These are phyloP conservation scores for Sthenelais limicola DNA, from an alignment of 2,888 invertebrate genomes.

Conservation along the genomic window DNA sequence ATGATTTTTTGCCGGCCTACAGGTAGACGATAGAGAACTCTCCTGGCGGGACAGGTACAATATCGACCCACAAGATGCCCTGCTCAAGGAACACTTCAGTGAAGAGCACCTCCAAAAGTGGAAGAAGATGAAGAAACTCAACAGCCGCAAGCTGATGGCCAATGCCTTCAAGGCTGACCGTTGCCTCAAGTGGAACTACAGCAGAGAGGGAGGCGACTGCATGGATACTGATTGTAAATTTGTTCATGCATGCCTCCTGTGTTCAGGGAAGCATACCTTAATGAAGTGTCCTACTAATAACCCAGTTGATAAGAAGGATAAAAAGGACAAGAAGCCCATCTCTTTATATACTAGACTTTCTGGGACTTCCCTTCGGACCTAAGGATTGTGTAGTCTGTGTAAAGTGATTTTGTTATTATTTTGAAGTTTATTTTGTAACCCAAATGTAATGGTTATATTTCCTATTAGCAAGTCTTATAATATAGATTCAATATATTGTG, in stretches of 20 bases:
- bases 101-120: conserved; percentile 20
- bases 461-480: no score
- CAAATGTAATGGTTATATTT: no score
- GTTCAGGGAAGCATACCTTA: not conserved
- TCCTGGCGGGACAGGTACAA: conserved; percentile 24
- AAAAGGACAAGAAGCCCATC: no score
- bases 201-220: not conserved
- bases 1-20: no score
- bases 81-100: conserved; percentile 11
- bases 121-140: conserved; percentile 17
- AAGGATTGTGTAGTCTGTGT: no score
- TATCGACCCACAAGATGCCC: conserved; percentile 13
- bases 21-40: not conserved
- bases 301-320: conserved; percentile 5
- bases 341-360: no score
- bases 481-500: no score
- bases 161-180: conserved; percentile 26
- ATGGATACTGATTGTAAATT: conserved; percentile 2
- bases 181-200: conserved; percentile 21
- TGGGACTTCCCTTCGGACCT: no score
- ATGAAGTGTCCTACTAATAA: conserved; percentile 25
- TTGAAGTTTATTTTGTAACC: no score
- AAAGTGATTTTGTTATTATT: no score
- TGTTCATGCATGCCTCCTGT: conserved; percentile 9
- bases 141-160: not conserved